A percentile compares a stretch with the other conserved stretches of the same genome.
Evolutionary conservation across 2,113 vertebrate species (phyloP).

Genomic region (Cryptomyrus ogoouensis): DNA sequence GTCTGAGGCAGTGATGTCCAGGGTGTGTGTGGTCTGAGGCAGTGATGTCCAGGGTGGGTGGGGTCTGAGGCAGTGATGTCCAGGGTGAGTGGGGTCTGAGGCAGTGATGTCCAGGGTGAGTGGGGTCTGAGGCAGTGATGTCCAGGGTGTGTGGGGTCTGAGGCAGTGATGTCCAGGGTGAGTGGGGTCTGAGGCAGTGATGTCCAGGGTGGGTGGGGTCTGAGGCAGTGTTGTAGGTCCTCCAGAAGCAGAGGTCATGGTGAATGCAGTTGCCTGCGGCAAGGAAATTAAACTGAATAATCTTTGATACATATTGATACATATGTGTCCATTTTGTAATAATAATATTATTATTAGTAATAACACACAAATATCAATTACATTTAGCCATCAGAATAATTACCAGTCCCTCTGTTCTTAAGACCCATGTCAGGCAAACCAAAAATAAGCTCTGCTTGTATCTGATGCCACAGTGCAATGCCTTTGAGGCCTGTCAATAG

Average conservation of each 20-base stretch:
- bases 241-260: neutral
- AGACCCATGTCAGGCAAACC: neutral
- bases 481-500: neutral
- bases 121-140: neutral
- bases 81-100: no score
- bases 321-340: slow-evolving; percentile 8
- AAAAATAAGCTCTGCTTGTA: neutral
- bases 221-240: neutral
- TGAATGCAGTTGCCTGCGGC: slow-evolving; percentile 14
- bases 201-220: neutral
- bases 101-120: no score
- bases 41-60: no score
- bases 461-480: neutral
- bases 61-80: no score
- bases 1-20: neutral
- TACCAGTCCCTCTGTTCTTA: neutral
- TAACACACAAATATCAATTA: neutral
- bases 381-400: slow-evolving; percentile 3
- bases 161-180: neutral
- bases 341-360: neutral
- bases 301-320: slow-evolving; percentile 31
- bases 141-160: no score
- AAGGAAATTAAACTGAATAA: slow-evolving; percentile 36
- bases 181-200: neutral
- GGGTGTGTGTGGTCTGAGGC: no score